Conservation (phyloP, 2,888 invertebrate genomes). For the Ormia ochracea region DNA sequence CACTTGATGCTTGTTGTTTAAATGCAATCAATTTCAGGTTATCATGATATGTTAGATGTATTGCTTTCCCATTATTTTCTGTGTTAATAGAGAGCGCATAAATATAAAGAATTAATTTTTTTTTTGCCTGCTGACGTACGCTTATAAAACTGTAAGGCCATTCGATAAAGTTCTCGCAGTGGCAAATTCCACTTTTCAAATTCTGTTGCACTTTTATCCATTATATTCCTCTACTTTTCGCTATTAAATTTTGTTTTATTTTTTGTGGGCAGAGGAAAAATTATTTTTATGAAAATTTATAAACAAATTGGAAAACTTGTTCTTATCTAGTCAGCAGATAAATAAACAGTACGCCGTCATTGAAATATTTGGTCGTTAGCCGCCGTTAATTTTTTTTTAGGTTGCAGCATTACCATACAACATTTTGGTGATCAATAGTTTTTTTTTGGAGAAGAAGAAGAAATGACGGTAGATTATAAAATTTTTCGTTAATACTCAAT, state of each 20-base stretch:
- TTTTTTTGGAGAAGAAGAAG: too few relatives aligned
- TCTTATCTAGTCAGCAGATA: too few relatives aligned
- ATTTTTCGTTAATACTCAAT: too few relatives aligned
- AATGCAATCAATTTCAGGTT: slow-evolving; percentile 93
- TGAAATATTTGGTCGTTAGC: too few relatives aligned
- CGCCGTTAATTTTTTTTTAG: too few relatives aligned
- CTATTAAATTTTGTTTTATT: not conserved
- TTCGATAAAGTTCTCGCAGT: slow-evolving; percentile 89
- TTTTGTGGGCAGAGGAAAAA: not conserved
- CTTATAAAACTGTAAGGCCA: slow-evolving; percentile 94
- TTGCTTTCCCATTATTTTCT: slow-evolving; percentile 99
- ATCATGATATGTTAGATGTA: slow-evolving; percentile 95
- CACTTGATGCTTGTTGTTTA: slow-evolving; percentile 93
- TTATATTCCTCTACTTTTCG: not conserved
- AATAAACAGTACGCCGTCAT: too few relatives aligned
- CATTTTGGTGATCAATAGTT: too few relatives aligned
- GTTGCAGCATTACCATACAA: too few relatives aligned
- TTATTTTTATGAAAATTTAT: not conserved
- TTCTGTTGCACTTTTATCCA: slow-evolving; percentile 57
- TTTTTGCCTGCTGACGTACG: slow-evolving; percentile 80
- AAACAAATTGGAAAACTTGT: too few relatives aligned
- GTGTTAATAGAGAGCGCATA: not conserved
- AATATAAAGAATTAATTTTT: not conserved
- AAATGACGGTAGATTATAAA: too few relatives aligned
- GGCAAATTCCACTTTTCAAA: slow-evolving; percentile 83